phyloP scores from a whole-genome alignment of 2,113 vertebrate species.

The Setophaga petechia region DNA sequence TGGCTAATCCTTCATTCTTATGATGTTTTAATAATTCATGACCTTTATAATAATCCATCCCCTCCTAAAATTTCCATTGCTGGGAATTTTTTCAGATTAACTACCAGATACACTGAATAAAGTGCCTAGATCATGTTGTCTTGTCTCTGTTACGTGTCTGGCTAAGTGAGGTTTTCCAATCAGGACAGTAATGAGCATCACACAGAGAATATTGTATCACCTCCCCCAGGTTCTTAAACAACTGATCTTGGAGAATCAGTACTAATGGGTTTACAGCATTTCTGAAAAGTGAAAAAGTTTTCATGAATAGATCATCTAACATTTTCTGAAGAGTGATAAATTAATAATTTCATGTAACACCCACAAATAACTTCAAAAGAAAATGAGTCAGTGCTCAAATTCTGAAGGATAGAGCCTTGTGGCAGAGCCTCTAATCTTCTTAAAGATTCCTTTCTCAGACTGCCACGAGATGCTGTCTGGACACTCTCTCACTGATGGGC shows the following conservation, averaged over 20 bases:
- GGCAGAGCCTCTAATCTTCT: background rate
- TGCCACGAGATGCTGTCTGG: background rate
- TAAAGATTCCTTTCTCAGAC: background rate
- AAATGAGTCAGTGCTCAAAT: background rate
- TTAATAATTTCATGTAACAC: background rate
- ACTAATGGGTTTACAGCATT: background rate
- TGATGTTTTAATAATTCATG: background rate
- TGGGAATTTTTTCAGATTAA: background rate
- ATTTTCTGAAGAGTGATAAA: background rate
- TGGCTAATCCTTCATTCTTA: slow-evolving; percentile 9
- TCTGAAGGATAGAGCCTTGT: background rate
- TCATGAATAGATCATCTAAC: background rate
- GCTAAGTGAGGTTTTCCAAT: background rate
- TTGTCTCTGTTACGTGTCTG: background rate
- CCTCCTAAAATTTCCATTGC: background rate
- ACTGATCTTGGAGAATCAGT: background rate
- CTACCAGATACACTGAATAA: background rate
- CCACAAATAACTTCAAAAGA: background rate
- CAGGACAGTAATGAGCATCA: background rate
- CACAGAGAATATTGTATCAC: background rate
- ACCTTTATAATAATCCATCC: background rate
- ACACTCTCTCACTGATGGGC: background rate
- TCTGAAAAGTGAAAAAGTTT: background rate
- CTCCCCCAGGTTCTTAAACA: background rate
- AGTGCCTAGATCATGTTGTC: background rate